Percentiles rank a stretch among this genome's conserved stretches.
phyloP scores from a whole-genome alignment of 2,113 vertebrate species.

The Engraulis encrasicolus region DNA sequence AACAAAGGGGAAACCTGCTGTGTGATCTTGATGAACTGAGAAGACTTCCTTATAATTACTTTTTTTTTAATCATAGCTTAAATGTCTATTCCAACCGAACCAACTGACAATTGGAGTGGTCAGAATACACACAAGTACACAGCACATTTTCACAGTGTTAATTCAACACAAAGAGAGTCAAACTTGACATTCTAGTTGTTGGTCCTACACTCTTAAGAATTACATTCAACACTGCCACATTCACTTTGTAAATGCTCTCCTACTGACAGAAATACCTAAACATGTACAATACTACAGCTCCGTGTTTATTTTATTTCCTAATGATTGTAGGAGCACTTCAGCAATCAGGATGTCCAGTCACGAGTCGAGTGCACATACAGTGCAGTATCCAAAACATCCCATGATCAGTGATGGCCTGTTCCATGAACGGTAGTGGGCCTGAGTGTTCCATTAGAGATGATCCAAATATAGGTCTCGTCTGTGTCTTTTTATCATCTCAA shows the following conservation, averaged over 20 bases:
- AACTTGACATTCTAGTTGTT: too few relatives aligned
- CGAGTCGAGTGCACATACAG: too few relatives aligned
- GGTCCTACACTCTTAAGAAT: too few relatives aligned
- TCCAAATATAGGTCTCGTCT: constrained; percentile 66
- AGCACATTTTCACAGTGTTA: too few relatives aligned
- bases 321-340: not conserved
- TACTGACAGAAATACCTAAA: not conserved
- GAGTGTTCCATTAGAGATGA: constrained; percentile 27
- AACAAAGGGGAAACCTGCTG: not conserved
- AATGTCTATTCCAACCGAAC: constrained; percentile 21
- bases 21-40: not conserved
- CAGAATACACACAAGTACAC: constrained; percentile 15
- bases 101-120: constrained; percentile 45
- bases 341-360: too few relatives aligned
- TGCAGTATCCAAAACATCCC: not conserved
- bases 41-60: not conserved
- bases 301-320: not conserved
- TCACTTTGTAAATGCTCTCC: constrained; percentile 37
- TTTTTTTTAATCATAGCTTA: not conserved
- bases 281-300: not conserved
- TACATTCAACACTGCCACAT: too few relatives aligned
- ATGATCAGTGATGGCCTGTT: not conserved
- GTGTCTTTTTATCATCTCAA: not conserved
- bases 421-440: not conserved
- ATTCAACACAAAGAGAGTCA: too few relatives aligned